Percentiles rank a stretch among this genome's conserved stretches.
Evolutionary conservation across 53 echinoderm and acorn worm species (phyloP).

Genomic region (Luidia sarsii): DNA sequence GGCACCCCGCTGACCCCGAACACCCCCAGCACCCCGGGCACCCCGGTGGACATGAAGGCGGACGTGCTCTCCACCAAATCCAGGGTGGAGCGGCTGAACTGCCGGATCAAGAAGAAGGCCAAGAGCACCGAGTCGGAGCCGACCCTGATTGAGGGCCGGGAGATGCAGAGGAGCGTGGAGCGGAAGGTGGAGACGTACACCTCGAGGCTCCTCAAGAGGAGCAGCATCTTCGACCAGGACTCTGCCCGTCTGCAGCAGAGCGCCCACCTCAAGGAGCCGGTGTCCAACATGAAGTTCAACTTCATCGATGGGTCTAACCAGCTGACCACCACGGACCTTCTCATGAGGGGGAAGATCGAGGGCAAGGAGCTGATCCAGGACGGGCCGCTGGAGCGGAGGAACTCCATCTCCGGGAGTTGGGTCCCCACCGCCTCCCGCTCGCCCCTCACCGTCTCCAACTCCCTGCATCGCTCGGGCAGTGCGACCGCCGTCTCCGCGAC

Average conservation of each 20-base stretch:
- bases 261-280: slow-evolving; percentile 29
- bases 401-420: slow-evolving; percentile 49
- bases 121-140: slow-evolving; percentile 72
- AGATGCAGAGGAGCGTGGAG: slow-evolving; percentile 55
- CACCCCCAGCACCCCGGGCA: slow-evolving; percentile 86
- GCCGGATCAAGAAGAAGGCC: slow-evolving; percentile 89
- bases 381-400: slow-evolving; percentile 45
- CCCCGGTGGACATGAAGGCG: slow-evolving; percentile 60
- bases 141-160: slow-evolving; percentile 47
- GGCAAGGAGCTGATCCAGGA: slow-evolving; percentile 43
- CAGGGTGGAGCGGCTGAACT: slow-evolving; percentile 60
- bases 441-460: slow-evolving; percentile 29
- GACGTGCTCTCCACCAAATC: slow-evolving; percentile 67
- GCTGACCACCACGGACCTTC: slow-evolving; percentile 38
- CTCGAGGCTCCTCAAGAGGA: slow-evolving; percentile 64
- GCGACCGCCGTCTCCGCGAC: slow-evolving; percentile 19
- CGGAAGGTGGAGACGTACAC: slow-evolving; percentile 57
- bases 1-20: slow-evolving; percentile 81
- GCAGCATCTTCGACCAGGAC: slow-evolving; percentile 94
- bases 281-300: slow-evolving; percentile 35
- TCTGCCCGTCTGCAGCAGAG: slow-evolving; percentile 75
- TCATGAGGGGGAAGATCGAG: slow-evolving; percentile 49
- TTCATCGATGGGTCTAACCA: slow-evolving; percentile 19
- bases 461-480: slow-evolving; percentile 22
- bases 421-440: slow-evolving; percentile 26